These are phyloP conservation scores for Eumeta japonica DNA, from an alignment of 1,140 invertebrate species.

Conservation along the genomic window DNA sequence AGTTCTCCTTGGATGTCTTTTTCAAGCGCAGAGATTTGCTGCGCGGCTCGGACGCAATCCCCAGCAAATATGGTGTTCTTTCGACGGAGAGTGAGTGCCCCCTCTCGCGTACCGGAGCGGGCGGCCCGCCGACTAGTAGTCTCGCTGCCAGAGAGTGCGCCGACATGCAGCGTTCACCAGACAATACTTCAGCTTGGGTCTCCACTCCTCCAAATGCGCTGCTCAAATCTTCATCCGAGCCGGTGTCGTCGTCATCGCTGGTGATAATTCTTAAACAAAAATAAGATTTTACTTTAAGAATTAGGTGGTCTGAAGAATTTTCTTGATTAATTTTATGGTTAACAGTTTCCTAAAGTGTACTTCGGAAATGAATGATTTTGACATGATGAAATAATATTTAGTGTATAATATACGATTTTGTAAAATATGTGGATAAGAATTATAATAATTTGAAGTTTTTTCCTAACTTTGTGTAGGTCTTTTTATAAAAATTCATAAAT, in stretches of 20 bases:
- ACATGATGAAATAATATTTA: not conserved
- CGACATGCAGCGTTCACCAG: not conserved
- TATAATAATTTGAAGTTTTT: not conserved
- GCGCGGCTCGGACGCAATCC: constrained; percentile 24
- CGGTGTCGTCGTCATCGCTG: constrained; percentile 21
- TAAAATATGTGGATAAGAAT: not conserved
- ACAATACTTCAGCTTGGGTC: not conserved
- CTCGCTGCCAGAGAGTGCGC: not conserved
- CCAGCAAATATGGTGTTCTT: constrained; percentile 20
- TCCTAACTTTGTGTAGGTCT: not conserved
- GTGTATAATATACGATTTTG: not conserved
- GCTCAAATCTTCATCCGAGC: constrained; percentile 20
- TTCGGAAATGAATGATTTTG: not conserved
- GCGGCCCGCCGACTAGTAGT: constrained; percentile 11
- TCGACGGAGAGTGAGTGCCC: constrained; percentile 33
- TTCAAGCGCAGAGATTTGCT: constrained; percentile 41
- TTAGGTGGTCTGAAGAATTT: not conserved
- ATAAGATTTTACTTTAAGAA: not conserved
- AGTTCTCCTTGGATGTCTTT: too few relatives aligned
- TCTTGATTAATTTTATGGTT: not conserved
- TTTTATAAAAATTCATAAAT: not conserved
- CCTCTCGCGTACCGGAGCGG: constrained; percentile 24
- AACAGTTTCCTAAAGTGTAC: too few relatives aligned
- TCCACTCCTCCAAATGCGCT: not conserved
- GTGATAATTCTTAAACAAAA: constrained; percentile 25